phyloP scores from a whole-genome alignment of 2,888 invertebrate genomes.

The Acanthosepion esculentum region DNA sequence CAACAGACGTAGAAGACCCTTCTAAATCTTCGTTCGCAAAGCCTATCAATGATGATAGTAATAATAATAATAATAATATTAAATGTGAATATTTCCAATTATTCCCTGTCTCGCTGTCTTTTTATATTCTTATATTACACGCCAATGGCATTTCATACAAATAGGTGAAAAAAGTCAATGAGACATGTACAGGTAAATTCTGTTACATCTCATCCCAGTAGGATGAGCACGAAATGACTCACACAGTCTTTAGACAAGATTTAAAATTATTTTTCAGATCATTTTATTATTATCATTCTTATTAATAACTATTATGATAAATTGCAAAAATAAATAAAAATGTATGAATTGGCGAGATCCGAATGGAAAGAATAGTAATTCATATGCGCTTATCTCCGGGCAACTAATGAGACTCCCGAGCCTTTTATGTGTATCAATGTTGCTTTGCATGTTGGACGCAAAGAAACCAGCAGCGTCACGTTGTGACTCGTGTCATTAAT shows the following conservation, averaged over 20 bases:
- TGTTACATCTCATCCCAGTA: not conserved
- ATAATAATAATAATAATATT: too few relatives aligned
- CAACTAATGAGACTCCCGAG: not conserved
- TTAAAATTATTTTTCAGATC: not conserved
- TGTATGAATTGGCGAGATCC: not conserved
- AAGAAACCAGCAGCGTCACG: not conserved
- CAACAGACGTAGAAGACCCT: too few relatives aligned
- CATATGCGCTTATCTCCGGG: not conserved
- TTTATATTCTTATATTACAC: not conserved
- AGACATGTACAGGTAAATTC: not conserved
- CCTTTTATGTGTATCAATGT: not conserved
- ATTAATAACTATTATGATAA: not conserved
- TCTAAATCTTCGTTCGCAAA: too few relatives aligned
- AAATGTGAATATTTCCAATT: not conserved
- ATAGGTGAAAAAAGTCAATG: not conserved
- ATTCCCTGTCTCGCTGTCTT: not conserved
- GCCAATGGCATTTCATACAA: not conserved
- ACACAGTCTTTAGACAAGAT: not conserved
- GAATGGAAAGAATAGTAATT: not conserved
- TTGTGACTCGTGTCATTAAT: constrained; percentile 22
- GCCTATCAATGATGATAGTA: too few relatives aligned
- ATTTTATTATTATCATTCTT: not conserved
- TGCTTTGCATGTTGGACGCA: not conserved
- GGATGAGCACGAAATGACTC: not conserved
- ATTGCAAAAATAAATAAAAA: constrained; percentile 1